Conservation (phyloP, 2,888 invertebrate genomes). For the Mimachlamys varia region DNA sequence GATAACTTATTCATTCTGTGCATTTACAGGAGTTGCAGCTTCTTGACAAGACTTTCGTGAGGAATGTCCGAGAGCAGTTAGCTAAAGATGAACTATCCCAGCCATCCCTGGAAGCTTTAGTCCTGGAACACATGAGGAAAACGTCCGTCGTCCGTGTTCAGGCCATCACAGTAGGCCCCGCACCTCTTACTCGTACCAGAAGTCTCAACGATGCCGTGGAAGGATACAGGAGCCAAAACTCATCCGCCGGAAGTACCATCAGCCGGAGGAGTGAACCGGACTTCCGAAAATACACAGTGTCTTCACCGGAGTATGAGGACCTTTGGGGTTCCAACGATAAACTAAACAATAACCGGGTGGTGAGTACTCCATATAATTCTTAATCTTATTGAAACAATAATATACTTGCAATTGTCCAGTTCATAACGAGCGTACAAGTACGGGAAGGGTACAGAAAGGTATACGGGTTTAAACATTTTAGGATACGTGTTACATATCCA, state of each 20-base stretch:
- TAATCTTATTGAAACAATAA: not conserved
- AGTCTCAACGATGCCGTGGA: conserved; percentile 54
- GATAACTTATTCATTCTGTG: conserved; percentile 5
- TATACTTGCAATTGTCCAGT: too few relatives aligned
- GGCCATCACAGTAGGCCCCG: conserved; percentile 57
- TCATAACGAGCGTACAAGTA: too few relatives aligned
- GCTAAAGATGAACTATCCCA: conserved; percentile 45
- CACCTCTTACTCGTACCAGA: conserved; percentile 48
- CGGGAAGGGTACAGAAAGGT: too few relatives aligned
- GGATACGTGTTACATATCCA: too few relatives aligned
- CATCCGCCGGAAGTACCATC: conserved; percentile 47
- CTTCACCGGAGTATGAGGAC: conserved; percentile 39
- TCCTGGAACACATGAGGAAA: conserved; percentile 65
- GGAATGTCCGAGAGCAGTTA: conserved; percentile 42
- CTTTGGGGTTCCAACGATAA: conserved; percentile 43
- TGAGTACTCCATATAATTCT: not conserved
- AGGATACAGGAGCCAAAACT: conserved; percentile 39
- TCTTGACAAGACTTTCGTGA: conserved; percentile 47
- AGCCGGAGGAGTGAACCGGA: conserved; percentile 53
- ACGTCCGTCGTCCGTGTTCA: conserved; percentile 62
- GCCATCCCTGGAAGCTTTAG: conserved; percentile 40
- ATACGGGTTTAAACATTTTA: too few relatives aligned
- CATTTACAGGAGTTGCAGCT: conserved; percentile 44
- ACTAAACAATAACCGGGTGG: conserved; percentile 6
- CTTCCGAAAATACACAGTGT: conserved; percentile 44